Base-by-base conservation (phyloP, 2,888 invertebrate species). In the Gryllus longicercus region DNA sequence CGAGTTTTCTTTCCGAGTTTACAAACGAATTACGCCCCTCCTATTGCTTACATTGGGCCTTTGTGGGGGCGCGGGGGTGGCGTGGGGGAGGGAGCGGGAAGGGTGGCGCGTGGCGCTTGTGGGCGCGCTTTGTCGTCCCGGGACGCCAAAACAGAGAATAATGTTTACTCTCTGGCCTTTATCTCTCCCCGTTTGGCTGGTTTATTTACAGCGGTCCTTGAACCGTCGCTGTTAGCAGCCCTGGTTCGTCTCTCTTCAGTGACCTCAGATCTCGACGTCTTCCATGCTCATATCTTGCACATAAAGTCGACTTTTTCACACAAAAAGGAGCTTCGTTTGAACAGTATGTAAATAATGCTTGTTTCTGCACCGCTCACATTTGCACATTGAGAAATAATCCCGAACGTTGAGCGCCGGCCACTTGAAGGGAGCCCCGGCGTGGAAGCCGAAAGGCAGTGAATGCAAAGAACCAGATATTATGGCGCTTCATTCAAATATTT, bases 21-120 rank as follows among this genome's bases (percentile, higher is more conserved):
- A 63, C 63, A 63, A 63, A 63, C 63, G 63, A 63, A 63, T 63
- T 63, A 63, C 63, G 63, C 63, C 63, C 63, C 63, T 38, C 63
- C 63, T 63, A 63, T 63, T 63, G 63, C 63, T 63, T 63, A 63
- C 63, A 63, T 63, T 63, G 63, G 63, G n/a, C 63, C 63, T 63
- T 63, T 63, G 63, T 16, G 63, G 16, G 16, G 63, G n/a, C 16
- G 63, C 4, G 16, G 16, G n/a, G 63, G 63, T 3, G 14, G n/a
- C 2, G 11, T 3, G 63, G 63, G 63, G 63, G 5, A 18, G 11
- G 63, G 14, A 14, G 63, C 12, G 1, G 63, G 16, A 8, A 63
- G 63, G 16, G 63, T n/a, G 63, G 63, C 63, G 63, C 63, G 63
- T 63, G 63, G 63, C 63, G 63, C n/a, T 63, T 63, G 63, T 63